phyloP scores from a whole-genome alignment of 2,797 vertebrate genomes.

The Acipenser ruthenus region DNA sequence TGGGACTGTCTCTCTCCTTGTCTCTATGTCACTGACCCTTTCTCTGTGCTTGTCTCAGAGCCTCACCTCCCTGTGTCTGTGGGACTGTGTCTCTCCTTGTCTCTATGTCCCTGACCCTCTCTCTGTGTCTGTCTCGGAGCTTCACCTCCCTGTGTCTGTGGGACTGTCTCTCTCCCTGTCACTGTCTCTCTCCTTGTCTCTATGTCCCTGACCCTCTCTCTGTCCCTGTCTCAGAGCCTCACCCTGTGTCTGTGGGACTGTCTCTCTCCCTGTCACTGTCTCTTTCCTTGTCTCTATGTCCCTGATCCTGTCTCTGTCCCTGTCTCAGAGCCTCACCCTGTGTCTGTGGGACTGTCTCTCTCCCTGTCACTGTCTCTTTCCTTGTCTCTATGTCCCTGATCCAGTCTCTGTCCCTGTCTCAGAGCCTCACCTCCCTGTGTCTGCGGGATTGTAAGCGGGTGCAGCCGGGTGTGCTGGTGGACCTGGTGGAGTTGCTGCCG shows the following conservation, averaged over 20 bases:
- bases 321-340: slow-evolving; percentile 43
- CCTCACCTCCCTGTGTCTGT: background rate
- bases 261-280: background rate
- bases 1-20: background rate
- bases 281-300: background rate
- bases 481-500: slow-evolving; percentile 48
- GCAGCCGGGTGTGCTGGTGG: slow-evolving; percentile 42
- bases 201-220: background rate
- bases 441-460: slow-evolving; percentile 46
- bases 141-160: background rate
- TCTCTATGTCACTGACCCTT: background rate
- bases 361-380: slow-evolving; percentile 15
- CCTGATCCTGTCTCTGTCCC: background rate
- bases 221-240: background rate
- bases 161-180: background rate
- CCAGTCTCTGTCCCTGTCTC: background rate
- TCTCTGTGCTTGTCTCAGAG: background rate
- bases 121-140: background rate
- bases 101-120: background rate
- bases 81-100: background rate
- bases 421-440: slow-evolving; percentile 48
- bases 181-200: background rate
- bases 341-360: slow-evolving; percentile 44
- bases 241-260: too few species aligned
- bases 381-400: background rate